These are phyloP conservation scores for Reinhardtius hippoglossoides DNA, from an alignment of 2,113 vertebrate species.

Conservation along the genomic window DNA sequence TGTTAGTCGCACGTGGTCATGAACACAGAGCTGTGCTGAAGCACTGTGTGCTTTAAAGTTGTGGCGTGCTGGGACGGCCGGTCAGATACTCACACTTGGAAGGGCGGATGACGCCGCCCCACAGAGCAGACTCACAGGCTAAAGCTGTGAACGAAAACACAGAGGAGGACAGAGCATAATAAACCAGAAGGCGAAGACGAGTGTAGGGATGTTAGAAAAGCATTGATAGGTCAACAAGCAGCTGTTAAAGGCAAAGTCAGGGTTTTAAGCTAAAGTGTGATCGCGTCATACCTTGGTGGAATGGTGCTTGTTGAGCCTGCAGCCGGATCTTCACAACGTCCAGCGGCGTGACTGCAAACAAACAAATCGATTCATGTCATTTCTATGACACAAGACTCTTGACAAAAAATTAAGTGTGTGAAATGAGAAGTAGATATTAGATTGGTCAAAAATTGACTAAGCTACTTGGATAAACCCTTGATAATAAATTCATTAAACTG, in stretches of 20 bases:
- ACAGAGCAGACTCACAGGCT: slow-evolving; percentile 76
- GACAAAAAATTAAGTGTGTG: neutral
- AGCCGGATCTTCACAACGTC: slow-evolving; percentile 96
- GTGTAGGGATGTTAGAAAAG: slow-evolving; percentile 39
- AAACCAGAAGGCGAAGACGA: neutral
- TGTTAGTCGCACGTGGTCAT: neutral
- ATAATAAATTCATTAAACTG: no score
- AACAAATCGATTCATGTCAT: neutral
- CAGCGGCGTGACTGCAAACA: slow-evolving; percentile 89
- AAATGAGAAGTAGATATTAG: neutral
- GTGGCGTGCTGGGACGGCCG: neutral
- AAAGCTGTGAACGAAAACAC: slow-evolving; percentile 71
- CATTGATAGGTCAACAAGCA: slow-evolving; percentile 1
- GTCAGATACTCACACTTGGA: slow-evolving; percentile 89
- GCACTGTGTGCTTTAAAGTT: no score
- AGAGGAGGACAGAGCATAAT: slow-evolving; percentile 2
- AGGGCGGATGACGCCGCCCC: slow-evolving; percentile 82
- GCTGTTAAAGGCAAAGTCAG: slow-evolving; percentile 4
- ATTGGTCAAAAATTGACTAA: no score
- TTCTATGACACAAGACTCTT: neutral
- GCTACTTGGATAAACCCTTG: no score
- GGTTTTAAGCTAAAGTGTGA: neutral
- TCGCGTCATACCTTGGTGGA: slow-evolving; percentile 81
- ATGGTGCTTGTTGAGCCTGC: slow-evolving; percentile 90
- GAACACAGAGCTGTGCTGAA: neutral